Evolutionary conservation across 2,797 vertebrate genomes (phyloP).

Genomic region (Danio tinwini): DNA sequence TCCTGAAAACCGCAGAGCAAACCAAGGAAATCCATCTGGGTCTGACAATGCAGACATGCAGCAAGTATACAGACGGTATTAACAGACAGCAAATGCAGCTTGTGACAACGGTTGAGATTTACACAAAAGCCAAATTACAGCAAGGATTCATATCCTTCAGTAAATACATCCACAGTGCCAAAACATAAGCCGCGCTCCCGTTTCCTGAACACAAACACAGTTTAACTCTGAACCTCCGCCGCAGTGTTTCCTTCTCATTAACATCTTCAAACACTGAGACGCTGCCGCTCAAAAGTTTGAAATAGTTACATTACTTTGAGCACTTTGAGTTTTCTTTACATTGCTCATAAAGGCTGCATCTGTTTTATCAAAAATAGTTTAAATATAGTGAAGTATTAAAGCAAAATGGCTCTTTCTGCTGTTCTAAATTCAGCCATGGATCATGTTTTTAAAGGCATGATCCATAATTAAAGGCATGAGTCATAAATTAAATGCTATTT

Average conservation of each 20-base stretch:
- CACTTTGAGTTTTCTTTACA: no score
- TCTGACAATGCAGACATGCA: not conserved
- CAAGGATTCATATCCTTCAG: slow-evolving; percentile 47
- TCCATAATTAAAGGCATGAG: no score
- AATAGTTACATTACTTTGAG: no score
- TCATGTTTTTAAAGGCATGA: no score
- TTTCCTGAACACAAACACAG: slow-evolving; percentile 2
- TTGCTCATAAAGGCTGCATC: no score
- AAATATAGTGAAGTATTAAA: no score
- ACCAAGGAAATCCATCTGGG: slow-evolving; percentile 16
- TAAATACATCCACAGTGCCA: slow-evolving; percentile 36
- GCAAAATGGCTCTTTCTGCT: no score
- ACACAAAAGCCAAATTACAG: slow-evolving; percentile 56
- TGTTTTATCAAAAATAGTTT: no score
- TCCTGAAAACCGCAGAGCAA: not conserved
- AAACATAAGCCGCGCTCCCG: slow-evolving; percentile 19
- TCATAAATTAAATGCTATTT: no score
- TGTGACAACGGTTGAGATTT: slow-evolving; percentile 43
- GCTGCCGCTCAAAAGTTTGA: no score
- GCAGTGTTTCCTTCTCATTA: not conserved
- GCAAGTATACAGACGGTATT: not conserved
- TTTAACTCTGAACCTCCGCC: slow-evolving; percentile 11
- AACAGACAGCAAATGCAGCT: slow-evolving; percentile 20
- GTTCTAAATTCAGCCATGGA: no score
- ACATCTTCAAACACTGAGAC: slow-evolving; percentile 5